Base-by-base conservation (phyloP, 2,888 invertebrate species). In the Spilosoma lubricipeda region DNA sequence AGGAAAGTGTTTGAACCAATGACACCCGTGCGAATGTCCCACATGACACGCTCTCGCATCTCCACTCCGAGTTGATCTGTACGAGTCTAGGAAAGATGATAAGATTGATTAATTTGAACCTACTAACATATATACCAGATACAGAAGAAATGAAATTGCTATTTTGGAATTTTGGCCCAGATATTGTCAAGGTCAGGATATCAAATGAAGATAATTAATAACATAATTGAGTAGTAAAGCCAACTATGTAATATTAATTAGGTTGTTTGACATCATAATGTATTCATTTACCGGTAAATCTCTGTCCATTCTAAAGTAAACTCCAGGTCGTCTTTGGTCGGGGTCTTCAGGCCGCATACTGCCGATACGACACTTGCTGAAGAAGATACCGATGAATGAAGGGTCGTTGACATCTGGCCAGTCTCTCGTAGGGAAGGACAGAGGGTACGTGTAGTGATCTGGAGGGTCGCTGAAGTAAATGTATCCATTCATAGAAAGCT, bases 301-400 rank as follows among this genome's bases (percentile, higher is more conserved):
- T 77, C 95, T 93, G 82, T 96, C 96, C 92, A 96, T 89, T 96
- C 98, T 97, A 90, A 98, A 98, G 92, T 98, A 99, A 30, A 98
- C 97, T 48, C 99, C 99, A 0, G 98, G 97, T 72, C 96, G 95
- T 78, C 98, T 96, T 86, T 97, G 97, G 90, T 98, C 98, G 4
- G 97, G 92, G 83, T 99, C 98, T 30, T 97, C 97, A 0, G 96
- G 96, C 77, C 97, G 96, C 74, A 97, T 94, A 71, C 95, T 96
- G 20, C 98, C 98, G 68, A 98, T 97, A 71, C 98, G 97, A 88
- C 98, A 98, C 90, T 98, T 98, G 90, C 98, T 98, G 94, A 98
- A 98, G 96, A 98, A 99, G 79, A 99, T 98, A 0, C 99, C 99
- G 81, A 99, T 99, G 92, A 99, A 99, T 0, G 98, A 97, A 0